These are phyloP conservation scores for Capitella teleta DNA, from an alignment of 1,140 invertebrate genomes.

Conservation along the genomic window DNA sequence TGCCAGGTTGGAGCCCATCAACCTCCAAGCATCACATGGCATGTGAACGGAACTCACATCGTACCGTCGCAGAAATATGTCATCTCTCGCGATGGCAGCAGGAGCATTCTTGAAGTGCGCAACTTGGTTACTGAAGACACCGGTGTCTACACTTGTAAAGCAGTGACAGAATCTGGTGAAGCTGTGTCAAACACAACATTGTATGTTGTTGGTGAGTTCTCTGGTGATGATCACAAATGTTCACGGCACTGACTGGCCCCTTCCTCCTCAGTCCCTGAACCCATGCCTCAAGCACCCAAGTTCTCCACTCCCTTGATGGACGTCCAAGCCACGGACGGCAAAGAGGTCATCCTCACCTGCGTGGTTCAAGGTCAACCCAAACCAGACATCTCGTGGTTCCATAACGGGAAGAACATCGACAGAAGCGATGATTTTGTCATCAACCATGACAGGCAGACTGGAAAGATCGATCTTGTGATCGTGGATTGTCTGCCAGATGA, in stretches of 20 bases:
- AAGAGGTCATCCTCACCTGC: slow-evolving; percentile 30
- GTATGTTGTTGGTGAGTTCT: slow-evolving; percentile 32
- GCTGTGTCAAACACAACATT: slow-evolving; percentile 46
- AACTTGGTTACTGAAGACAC: slow-evolving; percentile 89
- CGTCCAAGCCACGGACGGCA: slow-evolving; percentile 28
- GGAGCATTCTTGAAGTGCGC: slow-evolving; percentile 41
- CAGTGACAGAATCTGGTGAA: slow-evolving; percentile 76
- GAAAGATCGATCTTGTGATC: slow-evolving; percentile 36
- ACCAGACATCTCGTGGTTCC: slow-evolving; percentile 38
- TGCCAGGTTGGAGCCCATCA: slow-evolving; percentile 32
- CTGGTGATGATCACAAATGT: background rate
- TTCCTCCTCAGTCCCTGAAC: slow-evolving; percentile 8
- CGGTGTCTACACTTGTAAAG: slow-evolving; percentile 88
- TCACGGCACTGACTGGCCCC: background rate
- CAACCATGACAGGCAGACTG: slow-evolving; percentile 33
- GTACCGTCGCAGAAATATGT: slow-evolving; percentile 38
- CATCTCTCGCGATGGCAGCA: slow-evolving; percentile 31
- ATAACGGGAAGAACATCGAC: slow-evolving; percentile 38
- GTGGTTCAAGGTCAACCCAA: slow-evolving; percentile 31
- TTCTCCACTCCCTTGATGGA: slow-evolving; percentile 25
- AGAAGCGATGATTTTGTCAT: slow-evolving; percentile 40
- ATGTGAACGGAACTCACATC: slow-evolving; percentile 38
- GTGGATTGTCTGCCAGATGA: slow-evolving; percentile 44
- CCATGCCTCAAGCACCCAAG: slow-evolving; percentile 25
- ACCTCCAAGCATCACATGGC: slow-evolving; percentile 36